Percentiles rank a stretch among this genome's conserved stretches.
Evolutionary conservation across 2,113 vertebrate genomes (phyloP).

Genomic region (Eublepharis macularius): DNA sequence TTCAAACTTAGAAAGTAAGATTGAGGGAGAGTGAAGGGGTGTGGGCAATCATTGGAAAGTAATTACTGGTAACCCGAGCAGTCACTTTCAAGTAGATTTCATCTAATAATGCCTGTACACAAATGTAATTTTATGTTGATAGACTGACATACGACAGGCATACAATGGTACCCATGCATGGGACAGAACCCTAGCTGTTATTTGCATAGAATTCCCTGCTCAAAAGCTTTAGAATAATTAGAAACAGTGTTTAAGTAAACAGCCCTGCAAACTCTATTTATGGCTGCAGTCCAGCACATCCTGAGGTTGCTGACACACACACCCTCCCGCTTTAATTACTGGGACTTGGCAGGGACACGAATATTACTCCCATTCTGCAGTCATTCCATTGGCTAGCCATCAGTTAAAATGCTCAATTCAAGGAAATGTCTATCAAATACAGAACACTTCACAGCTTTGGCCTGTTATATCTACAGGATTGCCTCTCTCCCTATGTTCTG

Average conservation of each 20-base stretch:
- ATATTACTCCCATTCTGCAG: too few species aligned
- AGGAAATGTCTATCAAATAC: too few species aligned
- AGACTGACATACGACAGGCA: constrained; percentile 53
- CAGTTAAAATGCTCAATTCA: too few species aligned
- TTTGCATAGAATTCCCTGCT: neutral
- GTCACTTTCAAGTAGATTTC: constrained; percentile 55
- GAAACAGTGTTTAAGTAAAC: neutral
- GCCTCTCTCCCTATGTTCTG: too few species aligned
- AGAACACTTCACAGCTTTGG: too few species aligned
- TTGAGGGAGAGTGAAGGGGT: constrained; percentile 62
- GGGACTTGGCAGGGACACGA: too few species aligned
- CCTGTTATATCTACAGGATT: too few species aligned
- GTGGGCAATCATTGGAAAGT: constrained; percentile 63
- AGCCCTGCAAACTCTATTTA: neutral
- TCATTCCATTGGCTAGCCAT: too few species aligned
- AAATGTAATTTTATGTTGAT: constrained; percentile 49
- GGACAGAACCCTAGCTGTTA: neutral
- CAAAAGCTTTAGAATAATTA: neutral
- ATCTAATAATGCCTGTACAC: constrained; percentile 56
- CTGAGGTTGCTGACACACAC: neutral
- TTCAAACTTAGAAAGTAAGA: constrained; percentile 65
- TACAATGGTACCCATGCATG: constrained; percentile 35
- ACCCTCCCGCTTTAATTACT: neutral
- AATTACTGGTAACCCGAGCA: constrained; percentile 62
- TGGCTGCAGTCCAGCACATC: neutral